phyloP scores from a whole-genome alignment of 2,797 vertebrate genomes.

The Ciconia nigra region DNA sequence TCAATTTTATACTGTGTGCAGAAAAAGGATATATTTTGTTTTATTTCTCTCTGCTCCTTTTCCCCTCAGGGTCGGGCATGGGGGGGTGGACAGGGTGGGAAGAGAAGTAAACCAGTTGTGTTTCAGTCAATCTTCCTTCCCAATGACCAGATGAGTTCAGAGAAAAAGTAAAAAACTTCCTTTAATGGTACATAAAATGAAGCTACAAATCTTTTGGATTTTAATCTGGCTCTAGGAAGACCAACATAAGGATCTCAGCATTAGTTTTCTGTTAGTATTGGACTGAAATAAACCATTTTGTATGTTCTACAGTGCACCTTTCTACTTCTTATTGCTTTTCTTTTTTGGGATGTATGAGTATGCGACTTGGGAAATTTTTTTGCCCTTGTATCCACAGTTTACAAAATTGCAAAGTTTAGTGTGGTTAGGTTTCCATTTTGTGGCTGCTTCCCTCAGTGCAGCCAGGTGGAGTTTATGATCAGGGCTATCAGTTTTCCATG shows the following conservation, averaged over 20 bases:
- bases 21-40: background rate
- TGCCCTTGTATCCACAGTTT: background rate
- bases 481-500: background rate
- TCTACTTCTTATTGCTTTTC: background rate
- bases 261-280: background rate
- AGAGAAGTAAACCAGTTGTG: background rate
- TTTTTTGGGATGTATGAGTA: background rate
- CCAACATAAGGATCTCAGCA: background rate
- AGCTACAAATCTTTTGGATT: background rate
- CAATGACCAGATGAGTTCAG: background rate
- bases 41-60: background rate
- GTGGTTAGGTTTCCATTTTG: background rate
- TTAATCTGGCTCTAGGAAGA: background rate
- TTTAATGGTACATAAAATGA: background rate
- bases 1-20: background rate
- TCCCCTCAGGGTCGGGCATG: accelerated
- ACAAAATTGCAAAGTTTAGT: background rate
- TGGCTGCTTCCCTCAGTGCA: background rate
- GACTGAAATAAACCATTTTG: background rate
- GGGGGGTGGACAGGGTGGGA: background rate
- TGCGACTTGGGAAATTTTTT: background rate
- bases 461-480: background rate
- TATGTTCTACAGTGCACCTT: background rate
- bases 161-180: background rate
- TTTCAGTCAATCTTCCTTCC: background rate